These are phyloP conservation scores for Elephantulus edwardii DNA, from an alignment of 2,113 vertebrate species.

Conservation along the genomic window DNA sequence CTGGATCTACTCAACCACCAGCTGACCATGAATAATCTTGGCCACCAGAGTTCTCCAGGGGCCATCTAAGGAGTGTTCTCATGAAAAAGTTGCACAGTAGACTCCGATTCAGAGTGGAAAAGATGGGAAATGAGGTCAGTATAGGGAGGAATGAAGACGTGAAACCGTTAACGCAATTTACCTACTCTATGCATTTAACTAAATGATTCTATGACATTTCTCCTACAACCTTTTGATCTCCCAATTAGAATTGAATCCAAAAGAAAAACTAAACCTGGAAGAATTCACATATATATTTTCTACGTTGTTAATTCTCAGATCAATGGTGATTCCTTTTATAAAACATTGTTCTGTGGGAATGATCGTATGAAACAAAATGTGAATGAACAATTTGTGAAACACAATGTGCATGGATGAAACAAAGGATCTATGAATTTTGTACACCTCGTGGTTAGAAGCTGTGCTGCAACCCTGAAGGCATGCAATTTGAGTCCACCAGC, in stretches of 20 bases:
- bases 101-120: not conserved
- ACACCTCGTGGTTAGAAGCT: too few relatives aligned
- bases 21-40: not conserved
- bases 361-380: too few relatives aligned
- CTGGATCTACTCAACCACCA: not conserved
- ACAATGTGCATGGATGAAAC: too few relatives aligned
- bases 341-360: too few relatives aligned
- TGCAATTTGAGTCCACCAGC: too few relatives aligned
- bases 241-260: not conserved
- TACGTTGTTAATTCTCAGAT: too few relatives aligned
- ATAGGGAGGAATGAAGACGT: not conserved
- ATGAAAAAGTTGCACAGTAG: not conserved
- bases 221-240: not conserved
- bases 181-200: not conserved
- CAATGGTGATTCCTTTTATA: too few relatives aligned
- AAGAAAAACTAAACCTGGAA: not conserved
- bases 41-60: too few relatives aligned
- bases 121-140: not conserved
- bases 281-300: not conserved
- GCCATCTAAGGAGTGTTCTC: not conserved
- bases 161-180: not conserved
- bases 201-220: not conserved
- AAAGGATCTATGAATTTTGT: too few relatives aligned
- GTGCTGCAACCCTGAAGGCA: too few relatives aligned
- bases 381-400: too few relatives aligned